Evolutionary conservation across 2,888 invertebrate genomes (phyloP), one percentile per base, ranked within the genome.

Genomic region (Phlogophora meticulosa): DNA sequence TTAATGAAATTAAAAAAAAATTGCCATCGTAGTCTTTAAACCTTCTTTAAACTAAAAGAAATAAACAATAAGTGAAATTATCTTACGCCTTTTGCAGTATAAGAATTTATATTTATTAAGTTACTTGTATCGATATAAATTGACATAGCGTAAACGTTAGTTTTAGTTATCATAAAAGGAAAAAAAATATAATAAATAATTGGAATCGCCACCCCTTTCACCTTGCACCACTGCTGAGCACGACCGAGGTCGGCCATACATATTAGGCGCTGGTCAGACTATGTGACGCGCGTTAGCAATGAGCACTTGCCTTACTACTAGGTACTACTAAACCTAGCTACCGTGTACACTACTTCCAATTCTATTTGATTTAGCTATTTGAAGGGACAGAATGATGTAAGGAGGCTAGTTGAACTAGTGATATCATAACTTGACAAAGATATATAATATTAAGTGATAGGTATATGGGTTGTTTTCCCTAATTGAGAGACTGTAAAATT

Each of bases 241-340:
- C 78, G 72, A 80, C 86, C 92, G 93, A 93, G 94, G 93, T 90
- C 93, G 88, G 48, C 78, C 79, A 78, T 91, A 93, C 94, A 85
- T 94, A 93, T 94, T 94, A 92, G 94, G 94, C 81, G 78, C 83
- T 83, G 87, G 84, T 75, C 84, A 88, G 86, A 89, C 89, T 90
- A 91, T 93, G 93, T 89, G 93, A 90, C 87, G 84, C 83, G 93
- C 86, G 87, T 92, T 75, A 83, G 88, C 87, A 91, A 92, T 88
- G 85, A 85, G 85, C 73, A 55, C 68, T 76, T 53, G 38, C 49
- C 67, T 72, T 80, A 85, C 83, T 80, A 79, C 78, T 76, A 83
- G 80, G 53, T 71, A 64, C 65, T 66, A 69, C 53, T 69, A 34
- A 57, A 46, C 75, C 70, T 78, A 53, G 32, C 59, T 74, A 45